A percentile compares a stretch with the other conserved stretches of the same genome.
phyloP scores from a whole-genome alignment of 92 coral and sea anemone genomes.

The Porites evermanni region DNA sequence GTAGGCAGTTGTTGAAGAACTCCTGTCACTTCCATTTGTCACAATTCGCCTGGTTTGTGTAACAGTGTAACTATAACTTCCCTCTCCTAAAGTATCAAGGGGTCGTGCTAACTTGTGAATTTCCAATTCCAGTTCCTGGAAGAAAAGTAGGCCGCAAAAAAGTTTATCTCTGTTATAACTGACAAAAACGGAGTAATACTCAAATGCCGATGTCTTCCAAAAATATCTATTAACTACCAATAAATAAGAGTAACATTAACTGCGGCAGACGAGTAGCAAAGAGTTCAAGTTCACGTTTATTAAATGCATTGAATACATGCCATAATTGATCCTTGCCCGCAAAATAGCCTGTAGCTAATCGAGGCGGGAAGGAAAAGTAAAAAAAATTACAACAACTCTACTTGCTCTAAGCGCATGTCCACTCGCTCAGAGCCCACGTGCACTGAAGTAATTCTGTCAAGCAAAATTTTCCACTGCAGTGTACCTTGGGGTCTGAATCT shows the following conservation, averaged over 20 bases:
- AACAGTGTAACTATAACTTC: neutral
- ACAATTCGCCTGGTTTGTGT: neutral
- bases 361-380: too few species aligned
- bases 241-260: too few species aligned
- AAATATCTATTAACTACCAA: too few species aligned
- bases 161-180: too few species aligned
- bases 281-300: too few species aligned
- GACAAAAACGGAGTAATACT: neutral
- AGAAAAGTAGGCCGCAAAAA: neutral
- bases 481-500: slow-evolving; percentile 13
- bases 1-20: neutral
- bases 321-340: too few species aligned
- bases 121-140: slow-evolving; percentile 12
- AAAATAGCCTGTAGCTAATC: too few species aligned
- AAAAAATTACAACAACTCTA: neutral
- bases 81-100: neutral
- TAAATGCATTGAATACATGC: too few species aligned
- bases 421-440: neutral
- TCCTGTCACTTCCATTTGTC: neutral
- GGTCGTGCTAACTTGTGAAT: neutral
- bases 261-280: too few species aligned
- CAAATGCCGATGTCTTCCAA: too few species aligned
- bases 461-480: neutral
- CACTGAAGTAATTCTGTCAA: neutral
- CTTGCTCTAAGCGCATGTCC: neutral